These are phyloP conservation scores for Bilobella aurantiaca DNA, from an alignment of 1,140 invertebrate genomes.

Conservation along the genomic window DNA sequence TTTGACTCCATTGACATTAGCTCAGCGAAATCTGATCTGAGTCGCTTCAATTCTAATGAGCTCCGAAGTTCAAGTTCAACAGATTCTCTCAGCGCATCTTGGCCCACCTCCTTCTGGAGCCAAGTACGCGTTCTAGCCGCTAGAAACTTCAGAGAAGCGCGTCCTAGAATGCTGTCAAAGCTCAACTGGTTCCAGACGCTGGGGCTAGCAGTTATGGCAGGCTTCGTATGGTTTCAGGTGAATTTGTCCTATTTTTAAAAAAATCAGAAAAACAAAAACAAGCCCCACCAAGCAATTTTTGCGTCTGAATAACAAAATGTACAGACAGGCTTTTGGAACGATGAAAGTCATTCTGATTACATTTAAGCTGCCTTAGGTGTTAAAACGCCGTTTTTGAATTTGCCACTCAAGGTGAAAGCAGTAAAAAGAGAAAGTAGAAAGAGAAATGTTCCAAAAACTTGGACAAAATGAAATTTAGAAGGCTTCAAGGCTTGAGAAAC, in stretches of 20 bases:
- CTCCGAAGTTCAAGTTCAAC: slow-evolving; percentile 14
- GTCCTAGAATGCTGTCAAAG: slow-evolving; percentile 65
- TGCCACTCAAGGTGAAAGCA: too few species aligned
- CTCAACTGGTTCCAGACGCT: slow-evolving; percentile 72
- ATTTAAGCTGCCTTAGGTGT: neutral
- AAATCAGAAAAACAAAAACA: too few species aligned
- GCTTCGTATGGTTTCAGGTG: slow-evolving; percentile 68
- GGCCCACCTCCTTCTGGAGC: slow-evolving; percentile 71
- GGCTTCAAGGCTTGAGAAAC: too few species aligned
- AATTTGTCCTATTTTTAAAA: neutral
- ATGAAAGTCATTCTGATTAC: too few species aligned
- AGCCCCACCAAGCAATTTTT: too few species aligned
- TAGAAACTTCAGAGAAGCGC: slow-evolving; percentile 67
- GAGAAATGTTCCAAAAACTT: too few species aligned
- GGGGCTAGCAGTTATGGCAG: slow-evolving; percentile 59
- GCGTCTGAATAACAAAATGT: too few species aligned
- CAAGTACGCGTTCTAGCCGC: slow-evolving; percentile 54
- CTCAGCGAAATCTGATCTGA: slow-evolving; percentile 29
- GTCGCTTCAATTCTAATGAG: slow-evolving; percentile 26
- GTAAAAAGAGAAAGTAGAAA: too few species aligned
- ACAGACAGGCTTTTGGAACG: too few species aligned
- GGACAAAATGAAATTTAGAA: too few species aligned
- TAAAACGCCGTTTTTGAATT: slow-evolving; percentile 1
- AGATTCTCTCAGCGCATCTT: slow-evolving; percentile 40
- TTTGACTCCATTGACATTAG: slow-evolving; percentile 29